Evolutionary conservation across 2,113 vertebrate genomes (phyloP).

Genomic region (Phylloscopus whistleri): DNA sequence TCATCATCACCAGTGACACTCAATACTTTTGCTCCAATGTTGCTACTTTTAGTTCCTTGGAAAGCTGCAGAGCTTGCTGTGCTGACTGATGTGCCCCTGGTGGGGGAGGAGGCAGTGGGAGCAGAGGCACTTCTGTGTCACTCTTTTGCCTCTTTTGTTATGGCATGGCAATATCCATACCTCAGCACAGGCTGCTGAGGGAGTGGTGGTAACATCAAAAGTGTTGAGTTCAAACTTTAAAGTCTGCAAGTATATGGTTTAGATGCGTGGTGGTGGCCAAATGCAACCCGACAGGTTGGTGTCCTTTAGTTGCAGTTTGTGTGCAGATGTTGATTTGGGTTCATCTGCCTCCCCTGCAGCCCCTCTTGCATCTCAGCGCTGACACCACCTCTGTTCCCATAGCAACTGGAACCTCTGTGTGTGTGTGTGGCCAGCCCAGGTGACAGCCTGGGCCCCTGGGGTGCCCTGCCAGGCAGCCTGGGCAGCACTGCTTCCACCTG

Average conservation of each 20-base stretch:
- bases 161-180: not conserved
- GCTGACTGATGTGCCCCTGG: not conserved
- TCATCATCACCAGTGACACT: slow-evolving; percentile 21
- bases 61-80: not conserved
- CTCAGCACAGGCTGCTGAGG: not conserved
- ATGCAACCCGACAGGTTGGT: not conserved
- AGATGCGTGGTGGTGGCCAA: not conserved
- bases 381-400: not conserved
- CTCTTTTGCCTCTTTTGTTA: not conserved
- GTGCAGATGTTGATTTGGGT: not conserved
- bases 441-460: not conserved
- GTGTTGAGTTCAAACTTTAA: not conserved
- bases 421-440: not conserved
- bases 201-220: not conserved
- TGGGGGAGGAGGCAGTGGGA: not conserved
- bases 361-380: not conserved
- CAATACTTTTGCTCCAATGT: slow-evolving; percentile 11
- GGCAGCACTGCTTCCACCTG: not conserved
- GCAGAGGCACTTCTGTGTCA: not conserved
- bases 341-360: not conserved
- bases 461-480: not conserved
- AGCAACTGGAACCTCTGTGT: not conserved
- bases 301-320: not conserved
- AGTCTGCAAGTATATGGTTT: not conserved
- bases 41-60: slow-evolving; percentile 42